These are phyloP conservation scores for Lithobates sylvaticus DNA, from an alignment of 2,797 vertebrate species.

Conservation along the genomic window DNA sequence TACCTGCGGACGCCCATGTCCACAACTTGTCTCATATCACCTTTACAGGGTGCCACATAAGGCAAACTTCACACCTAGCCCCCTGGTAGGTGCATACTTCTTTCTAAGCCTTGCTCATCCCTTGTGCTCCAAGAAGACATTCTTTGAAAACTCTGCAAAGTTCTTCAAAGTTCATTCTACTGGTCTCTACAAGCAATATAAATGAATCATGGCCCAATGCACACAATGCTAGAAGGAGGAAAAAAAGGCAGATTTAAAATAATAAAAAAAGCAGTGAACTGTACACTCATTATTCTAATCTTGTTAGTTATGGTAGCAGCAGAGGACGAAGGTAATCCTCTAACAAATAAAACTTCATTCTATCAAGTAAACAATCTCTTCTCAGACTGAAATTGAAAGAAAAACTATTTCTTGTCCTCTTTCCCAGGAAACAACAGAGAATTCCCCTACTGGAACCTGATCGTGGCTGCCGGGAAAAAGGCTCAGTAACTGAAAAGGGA, in stretches of 20 bases:
- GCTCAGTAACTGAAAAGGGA: slow-evolving; percentile 30
- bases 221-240: slow-evolving; percentile 6
- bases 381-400: slow-evolving; percentile 40
- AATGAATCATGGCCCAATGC: slow-evolving; percentile 35
- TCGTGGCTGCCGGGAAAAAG: slow-evolving; percentile 22
- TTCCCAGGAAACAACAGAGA: slow-evolving; percentile 9
- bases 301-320: slow-evolving; percentile 26
- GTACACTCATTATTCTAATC: slow-evolving; percentile 28
- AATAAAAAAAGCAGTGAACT: slow-evolving; percentile 20
- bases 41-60: too few relatives aligned
- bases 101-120: too few relatives aligned
- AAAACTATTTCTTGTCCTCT: slow-evolving; percentile 30
- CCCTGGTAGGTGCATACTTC: neutral
- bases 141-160: neutral
- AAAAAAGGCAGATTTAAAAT: slow-evolving; percentile 25
- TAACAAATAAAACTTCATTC: slow-evolving; percentile 43
- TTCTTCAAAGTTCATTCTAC: slow-evolving; percentile 10
- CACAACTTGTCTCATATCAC: too few relatives aligned
- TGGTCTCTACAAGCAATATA: slow-evolving; percentile 40
- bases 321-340: slow-evolving; percentile 29
- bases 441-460: slow-evolving; percentile 27
- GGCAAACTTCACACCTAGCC: neutral
- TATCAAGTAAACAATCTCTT: slow-evolving; percentile 34
- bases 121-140: neutral
- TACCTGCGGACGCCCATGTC: too few relatives aligned